Base-by-base conservation (phyloP, 2,888 invertebrate species). In the Peribatodes rhomboidaria region DNA sequence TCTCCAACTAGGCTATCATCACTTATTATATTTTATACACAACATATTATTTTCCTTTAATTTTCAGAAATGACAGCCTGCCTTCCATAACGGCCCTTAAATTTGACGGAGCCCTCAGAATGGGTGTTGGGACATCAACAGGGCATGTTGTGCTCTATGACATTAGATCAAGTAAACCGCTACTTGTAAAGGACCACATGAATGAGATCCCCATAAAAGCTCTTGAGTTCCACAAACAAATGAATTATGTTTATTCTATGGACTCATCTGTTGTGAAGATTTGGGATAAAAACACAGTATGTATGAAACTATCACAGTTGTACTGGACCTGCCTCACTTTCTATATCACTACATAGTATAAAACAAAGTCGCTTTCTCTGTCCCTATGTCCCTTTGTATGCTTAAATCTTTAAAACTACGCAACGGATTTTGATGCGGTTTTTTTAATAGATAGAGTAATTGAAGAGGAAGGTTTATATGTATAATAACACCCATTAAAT, bases 121-220 rank as follows among this genome's bases (percentile, higher is more conserved):
- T 97, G 88, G 99, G 97, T 18, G 98, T 99, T 2, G 99, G 99
- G 11, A 99, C 98, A 39, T 96, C 96, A 6, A 98, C 98, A 18
- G 99, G 99, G 0, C 98, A 99, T 93, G 95, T 99, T 37, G 91
- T 99, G 10, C 86, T 99, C 0, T 99, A 99, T 85, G 99, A 99
- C 85, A 96, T 99, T 69, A 95, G 99, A 70, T 97, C 98, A 7
- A 96, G 96, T 74, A 97, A 97, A 81, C 99, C 99, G 0, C 94
- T 97, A 47, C 88, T 97, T 46, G 94, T 98, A 0, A 99, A 99
- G 86, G 99, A 99, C 89, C 99, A 99, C 82, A 96, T 98, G 94
- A 98, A 99, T 85, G 97, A 97, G 65, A 93, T 97, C 53, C 98
- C 99, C 0, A 98, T 99, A 56, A 98, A 96, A 83, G 95, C 96